A percentile compares a stretch with the other conserved stretches of the same genome.
Conservation (phyloP, 2,113 vertebrate genomes). For the Cnemophilus loriae region DNA sequence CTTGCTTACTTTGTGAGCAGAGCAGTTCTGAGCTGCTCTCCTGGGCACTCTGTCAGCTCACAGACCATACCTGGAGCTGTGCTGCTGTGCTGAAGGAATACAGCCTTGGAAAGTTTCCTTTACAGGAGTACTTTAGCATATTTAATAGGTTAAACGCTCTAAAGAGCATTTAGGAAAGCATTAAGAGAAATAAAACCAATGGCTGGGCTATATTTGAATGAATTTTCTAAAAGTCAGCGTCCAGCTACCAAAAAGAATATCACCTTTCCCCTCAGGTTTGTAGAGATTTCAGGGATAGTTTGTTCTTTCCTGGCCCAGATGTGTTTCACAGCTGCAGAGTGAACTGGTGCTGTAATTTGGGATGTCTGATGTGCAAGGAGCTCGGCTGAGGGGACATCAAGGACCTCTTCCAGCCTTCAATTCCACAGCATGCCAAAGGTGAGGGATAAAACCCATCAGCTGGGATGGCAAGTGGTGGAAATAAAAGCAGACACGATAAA, state of each 20-base stretch:
- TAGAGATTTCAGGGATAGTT: not conserved
- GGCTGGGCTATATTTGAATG: not conserved
- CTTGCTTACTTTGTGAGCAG: not conserved
- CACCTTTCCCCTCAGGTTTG: not conserved
- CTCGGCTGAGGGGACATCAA: rapidly evolving
- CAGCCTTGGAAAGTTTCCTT: not conserved
- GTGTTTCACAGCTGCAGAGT: not conserved
- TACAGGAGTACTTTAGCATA: not conserved
- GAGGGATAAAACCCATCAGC: not conserved
- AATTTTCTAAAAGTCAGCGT: not conserved
- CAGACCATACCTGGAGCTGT: not conserved
- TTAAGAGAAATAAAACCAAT: not conserved
- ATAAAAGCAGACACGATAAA: not conserved
- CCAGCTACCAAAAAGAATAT: not conserved
- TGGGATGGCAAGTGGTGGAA: not conserved
- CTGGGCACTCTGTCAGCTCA: not conserved
- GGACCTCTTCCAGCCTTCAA: not conserved
- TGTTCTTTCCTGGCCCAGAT: not conserved
- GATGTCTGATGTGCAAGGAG: not conserved
- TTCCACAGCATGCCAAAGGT: not conserved
- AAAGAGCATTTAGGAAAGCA: not conserved
- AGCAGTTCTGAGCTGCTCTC: not conserved
- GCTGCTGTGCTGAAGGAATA: not conserved
- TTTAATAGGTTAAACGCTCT: not conserved
- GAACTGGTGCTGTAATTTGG: not conserved